These are phyloP conservation scores for Pitangus sulphuratus DNA, from an alignment of 2,797 vertebrate species.

Conservation along the genomic window DNA sequence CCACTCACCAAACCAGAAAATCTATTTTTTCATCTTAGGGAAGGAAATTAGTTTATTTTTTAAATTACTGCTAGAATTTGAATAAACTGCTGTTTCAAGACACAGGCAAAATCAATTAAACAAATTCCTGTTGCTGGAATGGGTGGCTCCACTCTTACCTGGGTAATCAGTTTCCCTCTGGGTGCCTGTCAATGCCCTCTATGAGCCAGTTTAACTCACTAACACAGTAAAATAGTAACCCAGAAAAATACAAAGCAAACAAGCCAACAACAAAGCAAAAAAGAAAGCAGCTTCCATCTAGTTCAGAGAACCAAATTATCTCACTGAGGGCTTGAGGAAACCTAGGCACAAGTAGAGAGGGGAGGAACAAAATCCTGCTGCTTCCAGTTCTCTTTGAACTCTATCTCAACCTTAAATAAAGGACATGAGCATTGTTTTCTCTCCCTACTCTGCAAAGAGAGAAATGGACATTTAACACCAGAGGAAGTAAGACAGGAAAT, in stretches of 20 bases:
- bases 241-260: neutral
- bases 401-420: neutral
- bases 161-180: neutral
- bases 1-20: neutral
- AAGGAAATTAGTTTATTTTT: neutral
- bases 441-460: neutral
- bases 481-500: neutral
- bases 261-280: neutral
- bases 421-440: accelerated
- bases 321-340: neutral
- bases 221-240: neutral
- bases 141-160: neutral
- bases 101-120: neutral
- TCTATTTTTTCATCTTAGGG: neutral
- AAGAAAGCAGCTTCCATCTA: neutral
- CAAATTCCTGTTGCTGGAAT: neutral
- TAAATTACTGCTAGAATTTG: neutral
- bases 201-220: neutral
- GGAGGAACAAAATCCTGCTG: neutral
- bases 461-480: neutral
- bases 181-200: neutral
- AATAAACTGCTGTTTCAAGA: neutral
- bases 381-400: neutral
- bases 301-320: neutral
- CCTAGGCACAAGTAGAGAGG: neutral